A percentile compares a stretch with the other conserved stretches of the same genome.
Conservation (phyloP, 2,888 invertebrate genomes). For the Geotrupes spiniger region DNA sequence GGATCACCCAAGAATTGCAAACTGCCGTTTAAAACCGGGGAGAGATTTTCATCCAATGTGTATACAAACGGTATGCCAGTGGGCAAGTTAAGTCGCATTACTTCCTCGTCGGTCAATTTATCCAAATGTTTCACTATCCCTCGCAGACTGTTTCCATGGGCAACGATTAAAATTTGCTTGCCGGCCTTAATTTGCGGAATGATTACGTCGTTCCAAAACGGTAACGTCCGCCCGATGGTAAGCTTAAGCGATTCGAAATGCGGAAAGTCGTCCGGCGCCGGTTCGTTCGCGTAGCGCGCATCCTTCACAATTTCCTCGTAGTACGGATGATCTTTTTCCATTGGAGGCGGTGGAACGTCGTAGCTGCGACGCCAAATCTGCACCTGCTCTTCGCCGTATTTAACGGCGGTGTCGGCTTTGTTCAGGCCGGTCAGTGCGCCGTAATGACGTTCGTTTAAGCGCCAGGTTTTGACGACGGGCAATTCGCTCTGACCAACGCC, state of each 20-base stretch:
- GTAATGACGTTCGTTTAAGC: slow-evolving; percentile 64
- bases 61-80: slow-evolving; percentile 81
- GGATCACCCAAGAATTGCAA: slow-evolving; percentile 77
- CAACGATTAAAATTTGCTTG: slow-evolving; percentile 78
- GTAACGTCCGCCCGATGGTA: slow-evolving; percentile 80
- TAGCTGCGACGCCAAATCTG: slow-evolving; percentile 82
- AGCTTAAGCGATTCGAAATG: slow-evolving; percentile 82
- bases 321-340: slow-evolving; percentile 76
- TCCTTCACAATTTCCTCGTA: slow-evolving; percentile 77
- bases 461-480: slow-evolving; percentile 59
- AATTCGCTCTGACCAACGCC: slow-evolving; percentile 58
- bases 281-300: slow-evolving; percentile 66
- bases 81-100: slow-evolving; percentile 73
- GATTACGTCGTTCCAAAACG: slow-evolving; percentile 87
- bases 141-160: slow-evolving; percentile 85
- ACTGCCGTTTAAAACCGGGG: slow-evolving; percentile 62
- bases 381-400: slow-evolving; percentile 62
- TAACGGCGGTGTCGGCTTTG: slow-evolving; percentile 65
- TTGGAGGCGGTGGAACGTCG: slow-evolving; percentile 80
- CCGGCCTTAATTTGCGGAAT: slow-evolving; percentile 83
- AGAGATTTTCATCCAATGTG: slow-evolving; percentile 67
- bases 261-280: slow-evolving; percentile 75
- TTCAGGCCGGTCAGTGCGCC: slow-evolving; percentile 66
- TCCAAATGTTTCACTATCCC: slow-evolving; percentile 88
- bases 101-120: slow-evolving; percentile 65